Evolutionary conservation across 2,888 invertebrate species (phyloP).

Genomic region (Oscheius sp.): DNA sequence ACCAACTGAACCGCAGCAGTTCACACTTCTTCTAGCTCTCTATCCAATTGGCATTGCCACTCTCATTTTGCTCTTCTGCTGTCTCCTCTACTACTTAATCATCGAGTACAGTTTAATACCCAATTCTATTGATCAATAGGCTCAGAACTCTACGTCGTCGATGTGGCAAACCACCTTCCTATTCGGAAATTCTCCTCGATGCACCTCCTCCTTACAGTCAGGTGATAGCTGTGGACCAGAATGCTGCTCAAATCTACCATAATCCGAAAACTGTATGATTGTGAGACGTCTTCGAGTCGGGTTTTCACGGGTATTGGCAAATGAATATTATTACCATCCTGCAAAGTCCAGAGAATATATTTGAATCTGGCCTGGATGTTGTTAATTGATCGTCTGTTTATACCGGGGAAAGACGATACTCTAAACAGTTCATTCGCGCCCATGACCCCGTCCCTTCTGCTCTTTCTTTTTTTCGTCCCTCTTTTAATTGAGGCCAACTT

Average conservation of each 20-base stretch:
- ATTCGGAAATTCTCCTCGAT: constrained; percentile 28
- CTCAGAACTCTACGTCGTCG: constrained; percentile 23
- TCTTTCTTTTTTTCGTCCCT: too few species aligned
- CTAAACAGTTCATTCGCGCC: too few species aligned
- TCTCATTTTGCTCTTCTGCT: constrained; percentile 24
- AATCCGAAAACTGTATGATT: constrained; percentile 28
- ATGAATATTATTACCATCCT: too few species aligned
- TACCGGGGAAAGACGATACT: too few species aligned
- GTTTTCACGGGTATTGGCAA: too few species aligned
- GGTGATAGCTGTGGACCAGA: constrained; percentile 22
- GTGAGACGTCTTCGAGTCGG: too few species aligned
- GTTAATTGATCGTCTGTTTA: too few species aligned
- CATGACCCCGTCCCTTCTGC: too few species aligned
- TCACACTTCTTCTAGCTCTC: constrained; percentile 22
- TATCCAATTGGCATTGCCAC: constrained; percentile 28
- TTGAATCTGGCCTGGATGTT: too few species aligned
- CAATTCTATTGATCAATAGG: neutral
- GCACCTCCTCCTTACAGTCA: constrained; percentile 29
- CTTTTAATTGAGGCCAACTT: too few species aligned
- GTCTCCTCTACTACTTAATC: constrained; percentile 29
- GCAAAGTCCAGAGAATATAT: too few species aligned
- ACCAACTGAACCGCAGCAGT: constrained; percentile 14
- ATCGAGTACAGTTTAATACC: constrained; percentile 6
- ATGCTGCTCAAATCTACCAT: constrained; percentile 19
- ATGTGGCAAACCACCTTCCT: constrained; percentile 22